Conservation (phyloP, 2,888 invertebrate species). For the Dermolepida albohirtum region DNA sequence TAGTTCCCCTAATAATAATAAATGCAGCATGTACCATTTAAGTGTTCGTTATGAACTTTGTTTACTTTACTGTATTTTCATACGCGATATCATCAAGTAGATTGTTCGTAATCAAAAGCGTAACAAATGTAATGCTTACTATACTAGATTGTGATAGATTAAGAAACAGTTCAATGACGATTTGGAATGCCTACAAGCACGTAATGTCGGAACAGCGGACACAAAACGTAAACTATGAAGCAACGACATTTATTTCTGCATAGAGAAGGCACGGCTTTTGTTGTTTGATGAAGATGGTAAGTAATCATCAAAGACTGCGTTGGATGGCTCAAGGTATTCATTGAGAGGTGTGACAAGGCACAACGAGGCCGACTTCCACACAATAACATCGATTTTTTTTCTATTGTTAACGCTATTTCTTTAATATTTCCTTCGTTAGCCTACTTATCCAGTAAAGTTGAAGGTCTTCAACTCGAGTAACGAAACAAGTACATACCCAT, state of each 20-base stretch:
- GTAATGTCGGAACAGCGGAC: background rate
- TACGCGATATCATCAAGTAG: too few relatives aligned
- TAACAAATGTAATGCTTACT: too few relatives aligned
- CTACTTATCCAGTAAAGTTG: constrained; percentile 25
- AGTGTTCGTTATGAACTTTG: too few relatives aligned
- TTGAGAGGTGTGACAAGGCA: constrained; percentile 12
- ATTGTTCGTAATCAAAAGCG: too few relatives aligned
- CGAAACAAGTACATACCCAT: too few relatives aligned
- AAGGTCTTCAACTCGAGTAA: constrained; percentile 1
- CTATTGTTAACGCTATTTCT: constrained; percentile 13
- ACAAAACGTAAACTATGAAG: background rate
- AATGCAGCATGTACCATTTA: too few relatives aligned
- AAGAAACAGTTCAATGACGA: constrained; percentile 18
- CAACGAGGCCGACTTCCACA: constrained; percentile 6
- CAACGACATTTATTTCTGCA: background rate
- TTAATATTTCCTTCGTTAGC: constrained; percentile 22
- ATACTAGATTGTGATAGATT: background rate
- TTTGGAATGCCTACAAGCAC: constrained; percentile 1
- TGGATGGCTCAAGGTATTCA: constrained; percentile 5
- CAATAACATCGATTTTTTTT: constrained; percentile 4
- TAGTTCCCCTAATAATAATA: too few relatives aligned
- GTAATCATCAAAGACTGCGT: constrained; percentile 7
- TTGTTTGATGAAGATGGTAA: constrained; percentile 12
- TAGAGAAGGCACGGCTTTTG: constrained; percentile 9
- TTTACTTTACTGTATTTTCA: too few relatives aligned